These are phyloP conservation scores for Venusia cambrica DNA, from an alignment of 2,888 invertebrate genomes.

Conservation along the genomic window DNA sequence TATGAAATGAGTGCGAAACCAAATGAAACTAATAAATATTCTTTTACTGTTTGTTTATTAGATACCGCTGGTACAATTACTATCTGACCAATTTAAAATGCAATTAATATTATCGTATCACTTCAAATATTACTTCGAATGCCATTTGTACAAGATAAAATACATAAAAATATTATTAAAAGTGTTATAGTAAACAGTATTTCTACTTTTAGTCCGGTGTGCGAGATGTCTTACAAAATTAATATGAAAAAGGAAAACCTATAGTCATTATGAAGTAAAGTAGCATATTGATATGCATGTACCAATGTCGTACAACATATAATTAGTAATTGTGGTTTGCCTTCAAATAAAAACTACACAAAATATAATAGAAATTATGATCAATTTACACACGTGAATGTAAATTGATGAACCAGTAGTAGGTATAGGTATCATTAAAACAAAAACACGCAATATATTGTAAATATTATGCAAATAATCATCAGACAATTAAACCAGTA, in stretches of 20 bases:
- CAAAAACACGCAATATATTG: too few species aligned
- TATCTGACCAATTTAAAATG: conserved; percentile 72
- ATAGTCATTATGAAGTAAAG: conserved; percentile 11
- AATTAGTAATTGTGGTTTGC: conserved; percentile 4
- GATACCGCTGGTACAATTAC: conserved; percentile 71
- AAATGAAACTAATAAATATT: conserved; percentile 40
- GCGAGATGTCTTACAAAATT: conserved; percentile 26
- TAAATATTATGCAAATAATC: too few species aligned
- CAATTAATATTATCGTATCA: conserved; percentile 66
- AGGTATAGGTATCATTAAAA: too few species aligned
- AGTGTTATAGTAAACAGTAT: conserved; percentile 36
- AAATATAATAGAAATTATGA: too few species aligned
- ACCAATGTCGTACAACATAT: conserved; percentile 9
- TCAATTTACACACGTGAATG: too few species aligned
- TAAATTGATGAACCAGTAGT: too few species aligned
- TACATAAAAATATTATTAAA: conserved; percentile 42
- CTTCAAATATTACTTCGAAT: conserved; percentile 56
- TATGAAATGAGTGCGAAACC: conserved; percentile 31
- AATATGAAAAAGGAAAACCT: conserved; percentile 7
- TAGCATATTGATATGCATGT: conserved; percentile 20
- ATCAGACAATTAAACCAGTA: too few species aligned
- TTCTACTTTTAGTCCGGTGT: conserved; percentile 64
- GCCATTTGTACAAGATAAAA: conserved; percentile 65
- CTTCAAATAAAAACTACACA: too few species aligned
- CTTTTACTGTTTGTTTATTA: conserved; percentile 69